phyloP scores from a whole-genome alignment of 2,797 vertebrate species.

The Spheniscus humboldti region DNA sequence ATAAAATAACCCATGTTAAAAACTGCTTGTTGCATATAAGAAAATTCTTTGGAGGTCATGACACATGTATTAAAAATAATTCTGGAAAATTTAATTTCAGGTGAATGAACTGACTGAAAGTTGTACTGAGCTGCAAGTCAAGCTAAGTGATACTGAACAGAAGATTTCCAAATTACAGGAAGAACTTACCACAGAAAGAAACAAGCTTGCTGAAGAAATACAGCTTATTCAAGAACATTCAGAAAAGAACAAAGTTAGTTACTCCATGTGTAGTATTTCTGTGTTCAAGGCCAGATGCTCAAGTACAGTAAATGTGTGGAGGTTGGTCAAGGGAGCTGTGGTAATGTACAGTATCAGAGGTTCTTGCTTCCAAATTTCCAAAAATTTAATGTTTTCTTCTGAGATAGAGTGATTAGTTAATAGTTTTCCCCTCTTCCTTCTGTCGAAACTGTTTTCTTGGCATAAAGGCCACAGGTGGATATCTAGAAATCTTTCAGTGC shows the following conservation, averaged over 20 bases:
- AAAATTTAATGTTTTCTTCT: not conserved
- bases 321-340: not conserved
- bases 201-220: conserved; percentile 57
- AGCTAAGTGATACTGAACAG: conserved; percentile 40
- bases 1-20: not conserved
- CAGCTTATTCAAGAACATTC: conserved; percentile 26
- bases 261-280: not conserved
- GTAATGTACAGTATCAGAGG: not conserved
- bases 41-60: not conserved
- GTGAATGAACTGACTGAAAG: conserved; percentile 56
- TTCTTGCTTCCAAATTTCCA: not conserved
- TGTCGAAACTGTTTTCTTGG: not conserved
- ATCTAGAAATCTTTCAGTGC: not conserved
- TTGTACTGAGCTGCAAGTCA: conserved; percentile 44
- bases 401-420: not conserved
- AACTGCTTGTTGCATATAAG: not conserved
- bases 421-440: not conserved
- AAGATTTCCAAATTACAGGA: conserved; percentile 35
- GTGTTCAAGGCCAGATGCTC: not conserved
- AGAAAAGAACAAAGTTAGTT: conserved; percentile 64
- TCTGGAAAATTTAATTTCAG: conserved; percentile 55
- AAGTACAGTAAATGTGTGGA: not conserved
- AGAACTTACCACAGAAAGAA: conserved; percentile 53
- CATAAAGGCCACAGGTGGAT: not conserved
- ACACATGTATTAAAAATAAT: not conserved